Evolutionary conservation across 2,888 invertebrate species (phyloP), one percentile per base, ranked within the genome.

Genomic region (Octonoba sinensis): DNA sequence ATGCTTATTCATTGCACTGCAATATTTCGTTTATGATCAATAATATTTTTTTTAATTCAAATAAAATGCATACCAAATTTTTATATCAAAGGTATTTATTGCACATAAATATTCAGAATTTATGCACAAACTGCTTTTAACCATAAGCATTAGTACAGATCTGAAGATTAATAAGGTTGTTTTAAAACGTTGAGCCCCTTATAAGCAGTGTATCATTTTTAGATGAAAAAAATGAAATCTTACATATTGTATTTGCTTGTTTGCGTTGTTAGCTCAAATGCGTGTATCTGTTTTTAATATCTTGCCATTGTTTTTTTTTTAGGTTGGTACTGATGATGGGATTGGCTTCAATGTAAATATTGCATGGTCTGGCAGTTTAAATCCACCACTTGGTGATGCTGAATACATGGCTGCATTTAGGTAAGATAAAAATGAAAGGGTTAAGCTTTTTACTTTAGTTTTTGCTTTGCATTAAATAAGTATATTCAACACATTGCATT

Each of bases 301-400:
- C 27, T 27, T 6, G 27, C 27, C 56, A 13, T 36, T 11, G n/a
- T 36, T 6, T 83, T 70, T 49, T 74, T 86, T 87, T 49, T 85
- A 93, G 92, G 95, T 96, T 89, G 98, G 98, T 82, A 91, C 93
- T 13, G 96, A 95, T 84, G 92, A 94, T 83, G 98, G 97, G 1
- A 90, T 94, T 83, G 99, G 99, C 72, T 97, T 92, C 91, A 98
- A 96, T 89, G 95, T 99, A 59, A 99, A 99, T 90, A 92, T 99
- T 82, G 95, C 98, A 11, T 99, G 97, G 95, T 94, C 95, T 59
- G 96, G 96, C 44, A 95, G 94, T 16, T 90, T 96, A 83, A 92
- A 91, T 88, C 97, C 97, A 65, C 95, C 97, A 18, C 93, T 99
- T 89, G 96, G 95, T 11, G 99, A 99, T 90, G 96, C 98, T 51